Conservation (phyloP, 1,140 invertebrate genomes). For the Drosophila yakuba region DNA sequence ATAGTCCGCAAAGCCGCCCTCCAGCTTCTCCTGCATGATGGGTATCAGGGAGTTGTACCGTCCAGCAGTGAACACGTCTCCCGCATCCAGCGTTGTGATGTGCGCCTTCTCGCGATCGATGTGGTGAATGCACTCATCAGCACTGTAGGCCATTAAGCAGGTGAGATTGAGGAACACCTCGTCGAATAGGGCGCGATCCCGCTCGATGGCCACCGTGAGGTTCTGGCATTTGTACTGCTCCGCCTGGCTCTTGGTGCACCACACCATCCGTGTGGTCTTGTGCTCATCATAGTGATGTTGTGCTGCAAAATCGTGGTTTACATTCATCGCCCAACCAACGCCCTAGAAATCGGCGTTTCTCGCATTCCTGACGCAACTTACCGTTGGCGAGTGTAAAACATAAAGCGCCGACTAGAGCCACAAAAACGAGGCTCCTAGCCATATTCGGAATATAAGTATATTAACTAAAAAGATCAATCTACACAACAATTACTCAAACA, state of each 20-base stretch:
- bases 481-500: slow-evolving; percentile 38
- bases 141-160: slow-evolving; percentile 89
- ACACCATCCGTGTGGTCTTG: slow-evolving; percentile 83
- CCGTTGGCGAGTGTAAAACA: slow-evolving; percentile 41
- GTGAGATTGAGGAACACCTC: slow-evolving; percentile 87
- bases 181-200: slow-evolving; percentile 88
- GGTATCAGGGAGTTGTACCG: slow-evolving; percentile 96
- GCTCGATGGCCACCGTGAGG: slow-evolving; percentile 88
- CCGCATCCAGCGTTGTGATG: slow-evolving; percentile 94
- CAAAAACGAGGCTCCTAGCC: slow-evolving; percentile 32
- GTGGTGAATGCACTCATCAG: slow-evolving; percentile 92
- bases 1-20: slow-evolving; percentile 87
- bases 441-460: slow-evolving; percentile 35
- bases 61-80: slow-evolving; percentile 96
- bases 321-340: slow-evolving; percentile 41
- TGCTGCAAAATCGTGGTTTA: slow-evolving; percentile 33
- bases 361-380: slow-evolving; percentile 19
- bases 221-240: slow-evolving; percentile 92
- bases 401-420: slow-evolving; percentile 48
- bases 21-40: slow-evolving; percentile 91
- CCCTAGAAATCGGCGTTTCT: slow-evolving; percentile 22
- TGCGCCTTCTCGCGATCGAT: slow-evolving; percentile 92
- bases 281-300: slow-evolving; percentile 78
- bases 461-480: slow-evolving; percentile 25
- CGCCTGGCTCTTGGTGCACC: slow-evolving; percentile 91